Conservation (phyloP, 2,797 vertebrate genomes). For the Eptatretus atami region DNA sequence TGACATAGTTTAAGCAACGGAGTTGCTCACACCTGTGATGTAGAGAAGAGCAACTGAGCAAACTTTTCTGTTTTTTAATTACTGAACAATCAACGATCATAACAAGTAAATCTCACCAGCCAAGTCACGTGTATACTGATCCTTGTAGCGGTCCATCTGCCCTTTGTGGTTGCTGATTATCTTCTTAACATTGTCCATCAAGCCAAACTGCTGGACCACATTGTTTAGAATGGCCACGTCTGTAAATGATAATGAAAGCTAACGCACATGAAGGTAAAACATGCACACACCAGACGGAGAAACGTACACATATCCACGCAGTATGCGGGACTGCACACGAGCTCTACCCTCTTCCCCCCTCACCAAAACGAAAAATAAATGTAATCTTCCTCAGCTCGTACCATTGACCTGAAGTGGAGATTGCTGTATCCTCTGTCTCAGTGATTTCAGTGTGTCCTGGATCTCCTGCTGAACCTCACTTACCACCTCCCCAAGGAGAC, state of each 20-base stretch:
- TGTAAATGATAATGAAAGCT: slow-evolving; percentile 12
- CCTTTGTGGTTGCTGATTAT: slow-evolving; percentile 35
- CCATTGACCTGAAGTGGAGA: slow-evolving; percentile 37
- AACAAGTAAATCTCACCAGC: slow-evolving; percentile 18
- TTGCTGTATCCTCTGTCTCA: slow-evolving; percentile 39
- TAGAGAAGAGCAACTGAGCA: not conserved
- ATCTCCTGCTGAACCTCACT: slow-evolving; percentile 70
- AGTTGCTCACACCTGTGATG: not conserved
- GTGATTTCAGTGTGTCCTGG: slow-evolving; percentile 33
- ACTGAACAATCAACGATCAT: too few species aligned
- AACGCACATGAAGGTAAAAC: too few species aligned
- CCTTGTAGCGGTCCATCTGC: slow-evolving; percentile 34
- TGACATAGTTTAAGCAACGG: not conserved
- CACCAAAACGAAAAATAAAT: not conserved
- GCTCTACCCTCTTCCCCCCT: not conserved
- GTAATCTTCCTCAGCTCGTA: slow-evolving; percentile 13
- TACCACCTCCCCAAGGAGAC: slow-evolving; percentile 64
- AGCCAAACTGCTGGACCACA: slow-evolving; percentile 50
- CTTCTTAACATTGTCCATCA: slow-evolving; percentile 51
- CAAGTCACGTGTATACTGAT: slow-evolving; percentile 25
- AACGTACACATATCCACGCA: too few species aligned
- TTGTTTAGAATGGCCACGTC: slow-evolving; percentile 51
- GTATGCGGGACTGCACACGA: too few species aligned
- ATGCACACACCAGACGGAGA: too few species aligned
- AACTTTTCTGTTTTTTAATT: not conserved